Conservation (phyloP, 2,797 vertebrate species). For the Poeciliopsis presidionis region DNA sequence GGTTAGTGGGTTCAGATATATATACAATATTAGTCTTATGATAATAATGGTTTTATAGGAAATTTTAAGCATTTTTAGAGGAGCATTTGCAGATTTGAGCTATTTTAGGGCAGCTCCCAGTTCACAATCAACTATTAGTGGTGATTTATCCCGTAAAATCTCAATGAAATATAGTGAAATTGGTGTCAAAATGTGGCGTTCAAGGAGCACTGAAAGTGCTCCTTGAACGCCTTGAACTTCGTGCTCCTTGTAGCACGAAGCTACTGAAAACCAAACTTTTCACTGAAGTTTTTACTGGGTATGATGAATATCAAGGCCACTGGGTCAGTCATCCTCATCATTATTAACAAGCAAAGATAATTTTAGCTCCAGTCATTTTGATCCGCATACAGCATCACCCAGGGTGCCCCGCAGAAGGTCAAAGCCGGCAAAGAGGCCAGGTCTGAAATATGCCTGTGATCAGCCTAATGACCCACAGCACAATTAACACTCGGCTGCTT, state of each 20-base stretch:
- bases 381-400: slow-evolving; percentile 42
- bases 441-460: slow-evolving; percentile 65
- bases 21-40: too few species aligned
- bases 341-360: slow-evolving; percentile 57
- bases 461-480: slow-evolving; percentile 73
- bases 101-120: neutral
- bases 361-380: slow-evolving; percentile 53
- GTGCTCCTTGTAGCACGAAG: too few species aligned
- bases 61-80: neutral
- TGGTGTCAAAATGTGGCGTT: neutral
- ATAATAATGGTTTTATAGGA: neutral
- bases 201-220: neutral
- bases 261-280: neutral
- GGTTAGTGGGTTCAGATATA: neutral
- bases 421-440: slow-evolving; percentile 47
- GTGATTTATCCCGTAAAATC: neutral
- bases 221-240: too few species aligned
- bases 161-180: neutral
- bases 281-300: slow-evolving; percentile 3
- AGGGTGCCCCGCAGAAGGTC: slow-evolving; percentile 60
- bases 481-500: slow-evolving; percentile 75
- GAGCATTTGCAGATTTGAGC: neutral
- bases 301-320: slow-evolving; percentile 44
- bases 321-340: slow-evolving; percentile 58
- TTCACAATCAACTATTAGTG: neutral